Percentiles rank a stretch among this genome's conserved stretches.
Conservation (phyloP, 1,140 invertebrate genomes). For the Microvelia longipes region DNA sequence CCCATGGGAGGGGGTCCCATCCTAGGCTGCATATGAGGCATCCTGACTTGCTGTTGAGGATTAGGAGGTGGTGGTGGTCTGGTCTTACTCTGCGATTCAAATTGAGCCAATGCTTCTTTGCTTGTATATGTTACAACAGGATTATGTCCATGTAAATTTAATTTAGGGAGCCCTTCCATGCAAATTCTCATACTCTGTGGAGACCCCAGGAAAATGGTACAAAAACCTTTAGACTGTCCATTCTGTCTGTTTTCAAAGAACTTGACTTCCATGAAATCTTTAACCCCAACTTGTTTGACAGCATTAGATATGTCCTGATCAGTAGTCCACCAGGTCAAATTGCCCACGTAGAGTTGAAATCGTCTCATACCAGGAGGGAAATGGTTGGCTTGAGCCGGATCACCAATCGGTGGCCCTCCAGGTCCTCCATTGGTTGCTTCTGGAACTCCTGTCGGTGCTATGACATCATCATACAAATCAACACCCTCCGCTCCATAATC, state of each 20-base stretch:
- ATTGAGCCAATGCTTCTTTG: conserved; percentile 67
- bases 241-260: conserved; percentile 99
- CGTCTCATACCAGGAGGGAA: conserved; percentile 34
- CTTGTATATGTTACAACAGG: conserved; percentile 89
- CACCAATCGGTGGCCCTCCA: conserved; percentile 19
- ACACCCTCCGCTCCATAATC: conserved; percentile 50
- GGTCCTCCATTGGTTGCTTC: conserved; percentile 29
- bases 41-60: conserved; percentile 17
- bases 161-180: conserved; percentile 83
- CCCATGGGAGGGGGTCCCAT: conserved; percentile 31
- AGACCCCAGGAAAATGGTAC: conserved; percentile 78
- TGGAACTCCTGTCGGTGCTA: conserved; percentile 49
- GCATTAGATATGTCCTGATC: conserved; percentile 88
- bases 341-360: conserved; percentile 86
- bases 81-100: conserved; percentile 82
- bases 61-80: conserved; percentile 47
- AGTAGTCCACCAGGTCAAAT: conserved; percentile 95
- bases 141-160: conserved; percentile 86
- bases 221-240: conserved; percentile 97
- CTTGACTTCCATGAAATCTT: conserved; percentile 92
- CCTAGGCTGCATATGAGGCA: conserved; percentile 17
- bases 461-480: conserved; percentile 93
- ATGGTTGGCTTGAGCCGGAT: conserved; percentile 28
- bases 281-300: conserved; percentile 69
- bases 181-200: conserved; percentile 78